Base-by-base conservation (phyloP, 2,888 invertebrate species). In the Trisateles emortualis region DNA sequence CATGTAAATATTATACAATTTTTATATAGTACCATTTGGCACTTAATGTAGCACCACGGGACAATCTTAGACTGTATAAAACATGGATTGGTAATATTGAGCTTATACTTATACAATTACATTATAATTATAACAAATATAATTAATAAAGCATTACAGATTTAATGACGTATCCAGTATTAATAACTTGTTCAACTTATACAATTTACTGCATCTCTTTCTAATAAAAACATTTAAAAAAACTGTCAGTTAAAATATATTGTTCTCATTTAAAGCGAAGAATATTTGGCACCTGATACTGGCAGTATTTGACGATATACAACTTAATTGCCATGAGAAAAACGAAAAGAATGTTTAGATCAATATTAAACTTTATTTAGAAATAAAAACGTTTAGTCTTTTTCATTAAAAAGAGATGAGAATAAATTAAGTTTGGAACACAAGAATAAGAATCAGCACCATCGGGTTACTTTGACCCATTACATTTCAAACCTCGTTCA, bases 11-110 rank as follows among this genome's bases (percentile, higher is more conserved):
- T 72, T 64, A 69, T 49, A 68, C 52, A 68, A 52, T 52, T 68
- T 63, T 49, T 22, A 56, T 46, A 57, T 44, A 41, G 51, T 42
- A 54, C 53, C 59, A 47, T 76, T 76, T 78, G 79, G 79, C 79
- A 78, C 78, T 59, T 49, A 49, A n/a, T 16, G 24, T 74, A 68
- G 77, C 74, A 76, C 74, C 74, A 32, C 41, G 50, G 59, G 51
- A 14, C 52, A 51, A 51, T 60, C 58, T 59, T 56, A 64, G 60
- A 64, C 64, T 70, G 56, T 60, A 70, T 62, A 64, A 65, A 59
- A 56, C n/a, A 54, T 58, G 58, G 56, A 60, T 60, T 55, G 52
- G 47, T 46, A 47, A 55, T 63, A 63, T 72, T 69, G 73, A 68
- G 73, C 68, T 61, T 65, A 55, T 3, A 40, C 39, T 36, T 29